phyloP scores from a whole-genome alignment of 2,888 invertebrate genomes.

The Cenopis cana region DNA sequence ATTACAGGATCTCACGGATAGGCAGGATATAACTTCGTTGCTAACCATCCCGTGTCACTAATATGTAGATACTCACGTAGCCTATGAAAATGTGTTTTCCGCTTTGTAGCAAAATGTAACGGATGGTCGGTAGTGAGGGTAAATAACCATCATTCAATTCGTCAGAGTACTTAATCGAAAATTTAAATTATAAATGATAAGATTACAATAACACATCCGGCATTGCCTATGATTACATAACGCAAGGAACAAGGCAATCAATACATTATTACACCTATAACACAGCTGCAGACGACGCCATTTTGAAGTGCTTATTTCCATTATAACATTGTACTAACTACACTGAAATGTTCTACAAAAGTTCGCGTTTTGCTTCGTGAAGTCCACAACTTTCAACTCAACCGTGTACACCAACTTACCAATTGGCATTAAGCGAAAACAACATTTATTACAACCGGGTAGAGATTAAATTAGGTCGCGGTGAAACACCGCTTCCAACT shows the following conservation, averaged over 20 bases:
- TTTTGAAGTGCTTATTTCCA: slow-evolving; percentile 86
- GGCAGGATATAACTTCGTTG: no score
- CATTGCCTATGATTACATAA: slow-evolving; percentile 50
- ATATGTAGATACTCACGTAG: no score
- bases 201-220: slow-evolving; percentile 15
- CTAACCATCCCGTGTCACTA: no score
- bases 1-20: no score
- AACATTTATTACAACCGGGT: slow-evolving; percentile 83
- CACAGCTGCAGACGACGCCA: slow-evolving; percentile 81
- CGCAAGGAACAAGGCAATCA: slow-evolving; percentile 65
- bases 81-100: neutral
- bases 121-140: neutral
- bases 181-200: neutral
- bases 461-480: slow-evolving; percentile 83
- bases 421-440: slow-evolving; percentile 82
- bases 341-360: slow-evolving; percentile 86
- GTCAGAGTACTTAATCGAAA: neutral
- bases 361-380: slow-evolving; percentile 85
- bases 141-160: neutral
- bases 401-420: slow-evolving; percentile 74
- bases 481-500: slow-evolving; percentile 81
- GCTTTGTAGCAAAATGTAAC: neutral
- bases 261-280: slow-evolving; percentile 68
- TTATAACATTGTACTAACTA: slow-evolving; percentile 86
- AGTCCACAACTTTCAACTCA: slow-evolving; percentile 82